Conservation (phyloP, 2,888 invertebrate species). For the Hipparchia sbordonii region DNA sequence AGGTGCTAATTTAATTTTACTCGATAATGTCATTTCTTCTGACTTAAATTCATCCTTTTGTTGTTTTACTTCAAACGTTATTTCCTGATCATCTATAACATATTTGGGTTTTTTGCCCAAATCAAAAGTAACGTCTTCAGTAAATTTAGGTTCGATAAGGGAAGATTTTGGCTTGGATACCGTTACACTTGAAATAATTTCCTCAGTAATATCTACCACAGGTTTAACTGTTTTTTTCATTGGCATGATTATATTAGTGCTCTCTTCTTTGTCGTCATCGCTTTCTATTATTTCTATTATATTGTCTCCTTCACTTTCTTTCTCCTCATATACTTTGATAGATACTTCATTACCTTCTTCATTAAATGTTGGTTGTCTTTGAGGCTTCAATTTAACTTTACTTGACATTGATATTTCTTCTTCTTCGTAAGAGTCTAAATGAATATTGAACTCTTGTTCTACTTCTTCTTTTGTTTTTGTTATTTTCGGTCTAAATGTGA, state of each 20-base stretch:
- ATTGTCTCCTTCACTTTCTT: slow-evolving; percentile 58
- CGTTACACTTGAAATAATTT: slow-evolving; percentile 61
- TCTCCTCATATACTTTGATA: slow-evolving; percentile 84
- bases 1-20: slow-evolving; percentile 87
- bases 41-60: slow-evolving; percentile 80
- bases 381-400: slow-evolving; percentile 90
- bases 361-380: slow-evolving; percentile 87
- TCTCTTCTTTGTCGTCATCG: slow-evolving; percentile 72
- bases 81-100: slow-evolving; percentile 85
- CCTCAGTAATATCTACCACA: slow-evolving; percentile 57
- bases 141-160: slow-evolving; percentile 75
- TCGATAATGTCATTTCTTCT: slow-evolving; percentile 88
- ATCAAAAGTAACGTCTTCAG: slow-evolving; percentile 85
- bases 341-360: slow-evolving; percentile 91
- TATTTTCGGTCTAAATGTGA: slow-evolving; percentile 89
- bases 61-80: slow-evolving; percentile 71
- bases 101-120: slow-evolving; percentile 87
- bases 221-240: slow-evolving; percentile 70
- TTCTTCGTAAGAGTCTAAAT: slow-evolving; percentile 92
- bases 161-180: slow-evolving; percentile 59
- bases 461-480: slow-evolving; percentile 93
- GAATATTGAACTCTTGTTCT: slow-evolving; percentile 94
- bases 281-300: slow-evolving; percentile 76
- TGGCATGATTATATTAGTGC: slow-evolving; percentile 63
- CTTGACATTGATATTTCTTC: slow-evolving; percentile 94